Evolutionary conservation across 2,888 invertebrate genomes (phyloP).

Genomic region (Augochlorella aurata): DNA sequence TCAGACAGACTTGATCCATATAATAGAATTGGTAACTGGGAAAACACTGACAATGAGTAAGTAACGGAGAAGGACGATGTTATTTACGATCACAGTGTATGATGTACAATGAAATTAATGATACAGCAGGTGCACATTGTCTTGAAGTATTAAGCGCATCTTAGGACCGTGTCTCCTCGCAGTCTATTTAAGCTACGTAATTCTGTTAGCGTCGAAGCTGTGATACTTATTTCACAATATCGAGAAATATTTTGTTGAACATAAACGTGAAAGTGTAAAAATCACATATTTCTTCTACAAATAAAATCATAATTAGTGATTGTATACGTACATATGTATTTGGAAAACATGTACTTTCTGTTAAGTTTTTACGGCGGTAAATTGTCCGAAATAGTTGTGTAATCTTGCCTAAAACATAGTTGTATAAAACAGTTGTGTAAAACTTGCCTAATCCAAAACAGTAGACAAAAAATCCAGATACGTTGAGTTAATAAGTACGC

Average conservation of each 20-base stretch:
- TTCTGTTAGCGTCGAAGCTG: conserved; percentile 2
- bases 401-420: too few relatives aligned
- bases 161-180: not conserved
- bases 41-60: not conserved
- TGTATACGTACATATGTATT: too few relatives aligned
- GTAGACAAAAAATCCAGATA: too few relatives aligned
- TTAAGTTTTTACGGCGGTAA: too few relatives aligned
- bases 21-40: not conserved
- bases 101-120: conserved; percentile 12
- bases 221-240: not conserved
- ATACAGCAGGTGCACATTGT: conserved; percentile 16
- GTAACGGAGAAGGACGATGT: not conserved
- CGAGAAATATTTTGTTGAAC: not conserved
- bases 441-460: too few relatives aligned
- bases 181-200: not conserved
- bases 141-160: not conserved
- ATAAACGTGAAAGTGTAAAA: not conserved
- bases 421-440: too few relatives aligned
- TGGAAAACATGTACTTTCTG: too few relatives aligned
- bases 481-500: too few relatives aligned
- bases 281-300: too few relatives aligned
- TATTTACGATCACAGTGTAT: not conserved
- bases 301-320: too few relatives aligned
- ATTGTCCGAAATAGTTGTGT: too few relatives aligned
- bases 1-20: not conserved